Base-by-base conservation (phyloP, 2,113 vertebrate genomes). In the Psittacara wagleri region DNA sequence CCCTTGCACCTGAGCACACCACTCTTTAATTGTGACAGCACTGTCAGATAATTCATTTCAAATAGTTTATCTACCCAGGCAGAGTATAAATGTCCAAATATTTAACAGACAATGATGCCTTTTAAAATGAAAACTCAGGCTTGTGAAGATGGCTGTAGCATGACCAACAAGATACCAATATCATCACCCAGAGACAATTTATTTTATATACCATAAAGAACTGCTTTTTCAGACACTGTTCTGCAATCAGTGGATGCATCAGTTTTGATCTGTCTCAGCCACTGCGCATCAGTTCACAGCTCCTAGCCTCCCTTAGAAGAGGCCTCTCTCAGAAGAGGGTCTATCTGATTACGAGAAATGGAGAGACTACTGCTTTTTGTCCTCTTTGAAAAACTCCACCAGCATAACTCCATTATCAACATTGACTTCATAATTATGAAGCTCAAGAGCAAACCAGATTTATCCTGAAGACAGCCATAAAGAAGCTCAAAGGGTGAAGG, bases 11-110 rank as follows among this genome's bases (percentile, higher is more conserved):
- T 97, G 96, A 94, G 95, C 92, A 90, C 76, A 93, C 94, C 93
- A 67, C 86, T 95, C 96, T 97, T 96, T 97, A 97, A 97, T 98
- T 97, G 97, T 96, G 95, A 97, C 97, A 97, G 97, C 82, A 74
- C 85, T 69, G 64, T 33, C 7, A 92, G 95, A 95, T 95, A 97
- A 97, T 91, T 96, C 94, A 96, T 96, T 96, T 95, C 97, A 97
- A 97, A 97, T 3, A 95, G 91, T 76, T 96, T 86, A 97, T 64
- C 96, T 96, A 86, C 75, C 94, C 96, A 89, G 66, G 18, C 92
- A 95, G 94, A 97, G 93, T 91, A 96, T 29, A 23, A 98, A 94
- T 96, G 94, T 94, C 96, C 96, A 97, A 98, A 97, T 96, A 97
- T 91, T 97, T 95, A 97, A 97, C 84, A 96, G 84, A 88, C 88